Conservation (phyloP, 1,140 invertebrate genomes). For the Mya arenaria region DNA sequence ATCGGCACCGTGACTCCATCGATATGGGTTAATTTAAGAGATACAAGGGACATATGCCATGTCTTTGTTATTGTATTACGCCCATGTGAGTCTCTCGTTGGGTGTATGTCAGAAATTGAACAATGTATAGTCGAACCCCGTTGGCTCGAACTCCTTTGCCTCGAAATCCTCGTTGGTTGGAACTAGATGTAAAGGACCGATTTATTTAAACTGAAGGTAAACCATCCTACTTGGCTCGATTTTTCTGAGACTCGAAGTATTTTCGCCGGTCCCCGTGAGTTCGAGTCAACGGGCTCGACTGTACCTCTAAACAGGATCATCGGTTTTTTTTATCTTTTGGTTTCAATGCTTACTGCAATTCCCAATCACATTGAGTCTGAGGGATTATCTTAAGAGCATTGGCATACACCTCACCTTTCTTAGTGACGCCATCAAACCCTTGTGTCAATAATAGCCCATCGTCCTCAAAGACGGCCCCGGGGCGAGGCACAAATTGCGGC, state of each 20-base stretch:
- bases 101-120: no score
- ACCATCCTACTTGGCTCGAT: neutral
- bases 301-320: neutral
- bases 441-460: constrained; percentile 42
- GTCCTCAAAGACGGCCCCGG: constrained; percentile 25
- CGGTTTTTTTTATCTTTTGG: neutral
- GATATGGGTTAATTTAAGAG: no score
- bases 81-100: no score
- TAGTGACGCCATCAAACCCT: constrained; percentile 44
- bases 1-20: no score
- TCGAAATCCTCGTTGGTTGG: no score
- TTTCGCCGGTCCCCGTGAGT: neutral
- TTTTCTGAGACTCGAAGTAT: neutral
- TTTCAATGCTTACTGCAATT: neutral
- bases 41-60: no score
- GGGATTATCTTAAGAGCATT: neutral
- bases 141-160: no score
- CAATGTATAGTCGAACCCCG: no score
- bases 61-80: no score
- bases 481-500: constrained; percentile 42
- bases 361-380: neutral
- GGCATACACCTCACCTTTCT: constrained; percentile 19
- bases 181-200: no score
- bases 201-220: no score
- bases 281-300: neutral